Conservation (phyloP, 2,113 vertebrate species). For the Pterocles gutturalis region DNA sequence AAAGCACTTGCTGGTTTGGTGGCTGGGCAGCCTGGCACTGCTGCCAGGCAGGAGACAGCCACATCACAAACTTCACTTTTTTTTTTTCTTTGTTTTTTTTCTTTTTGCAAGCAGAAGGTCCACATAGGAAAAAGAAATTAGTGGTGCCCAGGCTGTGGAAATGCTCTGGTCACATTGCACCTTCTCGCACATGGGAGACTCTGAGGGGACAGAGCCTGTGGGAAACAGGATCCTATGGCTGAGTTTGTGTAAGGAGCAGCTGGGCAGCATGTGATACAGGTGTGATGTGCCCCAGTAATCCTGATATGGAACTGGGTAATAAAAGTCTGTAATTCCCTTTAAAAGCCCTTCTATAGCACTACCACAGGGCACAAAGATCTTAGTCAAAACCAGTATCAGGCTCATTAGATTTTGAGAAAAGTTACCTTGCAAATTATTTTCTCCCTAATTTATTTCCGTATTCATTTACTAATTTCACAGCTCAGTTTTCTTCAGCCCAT, state of each 20-base stretch:
- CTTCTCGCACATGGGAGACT: accelerated
- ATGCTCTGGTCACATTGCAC: accelerated
- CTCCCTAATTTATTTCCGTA: neutral
- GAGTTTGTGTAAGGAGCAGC: neutral
- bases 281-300: neutral
- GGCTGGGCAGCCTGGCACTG: neutral
- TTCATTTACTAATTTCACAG: neutral
- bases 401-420: neutral
- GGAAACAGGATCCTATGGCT: neutral
- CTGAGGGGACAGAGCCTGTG: accelerated
- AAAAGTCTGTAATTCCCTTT: neutral
- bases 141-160: neutral
- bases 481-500: neutral
- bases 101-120: neutral
- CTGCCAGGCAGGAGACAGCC: neutral
- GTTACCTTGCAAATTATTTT: neutral
- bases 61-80: accelerated
- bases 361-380: neutral
- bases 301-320: neutral
- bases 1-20: neutral
- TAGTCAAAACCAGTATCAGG: neutral
- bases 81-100: no score
- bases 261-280: neutral
- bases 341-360: neutral
- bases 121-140: neutral